Conservation (phyloP, 1,140 invertebrate species). For the Drosophila bocki region DNA sequence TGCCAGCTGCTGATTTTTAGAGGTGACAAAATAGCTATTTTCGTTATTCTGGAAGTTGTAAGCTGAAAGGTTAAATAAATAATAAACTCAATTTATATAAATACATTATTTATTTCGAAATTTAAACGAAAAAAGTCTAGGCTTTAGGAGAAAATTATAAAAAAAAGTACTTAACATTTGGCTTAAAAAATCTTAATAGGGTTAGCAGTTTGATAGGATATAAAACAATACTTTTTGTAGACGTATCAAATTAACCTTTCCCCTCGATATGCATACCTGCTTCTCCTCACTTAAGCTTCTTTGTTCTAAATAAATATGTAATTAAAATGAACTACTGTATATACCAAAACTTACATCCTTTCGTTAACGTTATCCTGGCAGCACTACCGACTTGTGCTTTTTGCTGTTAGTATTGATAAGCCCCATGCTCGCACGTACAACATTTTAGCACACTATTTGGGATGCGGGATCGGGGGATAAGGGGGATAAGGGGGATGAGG, state of each 20-base stretch:
- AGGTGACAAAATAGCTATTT: conserved; percentile 4
- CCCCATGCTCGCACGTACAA: conserved; percentile 45
- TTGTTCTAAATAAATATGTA: neutral
- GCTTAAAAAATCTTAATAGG: too few relatives aligned
- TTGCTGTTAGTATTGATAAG: conserved; percentile 52
- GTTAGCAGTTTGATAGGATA: too few relatives aligned
- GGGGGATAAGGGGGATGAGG: conserved; percentile 1
- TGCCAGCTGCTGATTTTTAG: neutral
- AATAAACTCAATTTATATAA: neutral
- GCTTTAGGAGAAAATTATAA: too few relatives aligned
- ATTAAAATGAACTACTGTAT: neutral
- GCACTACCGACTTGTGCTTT: conserved; percentile 7
- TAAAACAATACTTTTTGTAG: too few relatives aligned
- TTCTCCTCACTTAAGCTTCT: neutral
- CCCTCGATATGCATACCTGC: neutral
- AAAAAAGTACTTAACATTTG: too few relatives aligned
- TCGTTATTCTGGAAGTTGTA: neutral
- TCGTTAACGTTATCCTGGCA: neutral
- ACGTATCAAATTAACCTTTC: too few relatives aligned
- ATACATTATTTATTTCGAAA: too few relatives aligned
- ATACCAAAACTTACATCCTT: neutral
- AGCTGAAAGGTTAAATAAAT: neutral
- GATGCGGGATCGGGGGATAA: conserved; percentile 7
- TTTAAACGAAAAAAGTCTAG: too few relatives aligned
- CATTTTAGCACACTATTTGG: conserved; percentile 78